These are phyloP conservation scores for Tyrannus savana DNA, from an alignment of 2,113 vertebrate species.

Conservation along the genomic window DNA sequence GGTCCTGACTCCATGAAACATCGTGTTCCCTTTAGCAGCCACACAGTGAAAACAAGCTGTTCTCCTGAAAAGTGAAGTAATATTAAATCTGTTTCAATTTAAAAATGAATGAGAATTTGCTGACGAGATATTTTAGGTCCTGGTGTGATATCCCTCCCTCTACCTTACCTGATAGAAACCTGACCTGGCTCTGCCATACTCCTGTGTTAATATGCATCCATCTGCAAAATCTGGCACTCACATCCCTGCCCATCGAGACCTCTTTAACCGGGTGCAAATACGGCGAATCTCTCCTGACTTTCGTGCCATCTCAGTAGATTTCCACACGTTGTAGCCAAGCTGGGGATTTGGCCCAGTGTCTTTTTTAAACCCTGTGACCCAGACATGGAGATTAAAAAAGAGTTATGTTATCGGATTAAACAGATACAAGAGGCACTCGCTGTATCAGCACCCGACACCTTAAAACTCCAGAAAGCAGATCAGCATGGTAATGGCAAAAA, in stretches of 20 bases:
- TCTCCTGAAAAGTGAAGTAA: neutral
- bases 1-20: neutral
- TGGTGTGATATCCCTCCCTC: neutral
- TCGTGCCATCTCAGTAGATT: slow-evolving; percentile 29
- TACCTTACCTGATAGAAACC: neutral
- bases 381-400: slow-evolving; percentile 53
- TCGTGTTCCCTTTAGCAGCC: neutral
- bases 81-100: neutral
- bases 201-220: neutral
- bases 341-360: slow-evolving; percentile 59
- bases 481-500: neutral
- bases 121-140: neutral
- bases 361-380: slow-evolving; percentile 70
- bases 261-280: neutral
- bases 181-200: neutral
- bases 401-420: slow-evolving; percentile 68
- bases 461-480: slow-evolving; percentile 11
- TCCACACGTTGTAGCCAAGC: slow-evolving; percentile 29
- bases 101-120: neutral
- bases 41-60: neutral
- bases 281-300: neutral
- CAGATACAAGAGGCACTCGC: slow-evolving; percentile 25
- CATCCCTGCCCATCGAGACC: neutral
- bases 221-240: neutral
- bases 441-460: slow-evolving; percentile 41